Conservation (phyloP, 2,888 invertebrate species). For the Anaspis maculata region DNA sequence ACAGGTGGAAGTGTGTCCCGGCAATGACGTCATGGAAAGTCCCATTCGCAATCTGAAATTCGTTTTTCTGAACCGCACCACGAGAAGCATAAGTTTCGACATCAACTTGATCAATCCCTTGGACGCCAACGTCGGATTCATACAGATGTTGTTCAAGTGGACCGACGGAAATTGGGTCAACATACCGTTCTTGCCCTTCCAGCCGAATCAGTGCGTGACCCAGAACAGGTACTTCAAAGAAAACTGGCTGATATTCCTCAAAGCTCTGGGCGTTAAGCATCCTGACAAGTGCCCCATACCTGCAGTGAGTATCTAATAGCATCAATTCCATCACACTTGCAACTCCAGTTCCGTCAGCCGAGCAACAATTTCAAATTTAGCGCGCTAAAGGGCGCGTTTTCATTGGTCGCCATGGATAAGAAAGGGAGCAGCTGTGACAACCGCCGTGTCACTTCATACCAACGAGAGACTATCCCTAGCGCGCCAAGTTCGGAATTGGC, state of each 20-base stretch:
- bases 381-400: no score
- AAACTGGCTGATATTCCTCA: not conserved
- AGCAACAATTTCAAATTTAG: no score
- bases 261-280: not conserved
- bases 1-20: no score
- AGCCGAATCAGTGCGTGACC: not conserved
- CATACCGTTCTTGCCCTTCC: not conserved
- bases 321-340: no score
- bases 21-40: no score
- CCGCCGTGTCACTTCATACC: no score
- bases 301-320: not conserved
- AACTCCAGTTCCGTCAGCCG: no score
- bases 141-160: not conserved
- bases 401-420: no score
- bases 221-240: not conserved
- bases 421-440: no score
- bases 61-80: not conserved
- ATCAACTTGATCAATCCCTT: not conserved
- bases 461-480: no score
- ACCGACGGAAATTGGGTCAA: not conserved
- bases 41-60: not conserved
- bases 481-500: no score
- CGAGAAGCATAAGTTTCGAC: not conserved
- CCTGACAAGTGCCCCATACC: not conserved
- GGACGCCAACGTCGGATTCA: not conserved